Base-by-base conservation (phyloP, 2,113 vertebrate species). In the Prolemur simus region DNA sequence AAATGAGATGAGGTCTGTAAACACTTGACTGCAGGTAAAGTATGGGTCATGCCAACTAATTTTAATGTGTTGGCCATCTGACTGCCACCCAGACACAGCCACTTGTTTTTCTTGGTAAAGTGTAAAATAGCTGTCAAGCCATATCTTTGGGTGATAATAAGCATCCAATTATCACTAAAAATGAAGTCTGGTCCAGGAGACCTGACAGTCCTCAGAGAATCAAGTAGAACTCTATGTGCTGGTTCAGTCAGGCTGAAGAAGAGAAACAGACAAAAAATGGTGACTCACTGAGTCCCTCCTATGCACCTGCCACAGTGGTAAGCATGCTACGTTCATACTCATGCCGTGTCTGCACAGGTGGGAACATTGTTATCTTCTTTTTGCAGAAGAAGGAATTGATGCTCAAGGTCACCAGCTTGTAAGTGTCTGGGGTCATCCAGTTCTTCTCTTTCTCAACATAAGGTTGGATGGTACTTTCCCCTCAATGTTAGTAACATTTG, bases 91-190 rank as follows among this genome's bases (percentile, higher is more conserved):
- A 27, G 56, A 74, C 42, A 42, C 49, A 56, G 80, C 60, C 54
- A 14, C 80, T 54, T 87, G 29, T 12, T 77, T 88, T 80, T 39
- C 85, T 63, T 27, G 81, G 81, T 8, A 32, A 95, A 90, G 85
- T 94, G 88, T 92, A 69, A 94, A 96, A 56, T 60, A 80, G 63
- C 93, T 92, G 88, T 94, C 89, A 84, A 69, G 74, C 76, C 69
- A 74, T 63, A 45, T 92, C 32, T 49, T 34, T 68, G 25, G 81
- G 93, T 96, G 93, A 83, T 78, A 96, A 78, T 39, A 96, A 90
- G 88, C 84, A 83, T 83, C 91, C 95, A 94, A 56, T 96, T 92
- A 95, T 92, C 91, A 76, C 76, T 80, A 68, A 87, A 83, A 94
- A 39, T 87, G 58, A 37, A 95, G 74, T 69, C 66, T 63, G 23